Conservation (phyloP, 2,888 invertebrate species). For the Pristionchus fissidentatus region DNA sequence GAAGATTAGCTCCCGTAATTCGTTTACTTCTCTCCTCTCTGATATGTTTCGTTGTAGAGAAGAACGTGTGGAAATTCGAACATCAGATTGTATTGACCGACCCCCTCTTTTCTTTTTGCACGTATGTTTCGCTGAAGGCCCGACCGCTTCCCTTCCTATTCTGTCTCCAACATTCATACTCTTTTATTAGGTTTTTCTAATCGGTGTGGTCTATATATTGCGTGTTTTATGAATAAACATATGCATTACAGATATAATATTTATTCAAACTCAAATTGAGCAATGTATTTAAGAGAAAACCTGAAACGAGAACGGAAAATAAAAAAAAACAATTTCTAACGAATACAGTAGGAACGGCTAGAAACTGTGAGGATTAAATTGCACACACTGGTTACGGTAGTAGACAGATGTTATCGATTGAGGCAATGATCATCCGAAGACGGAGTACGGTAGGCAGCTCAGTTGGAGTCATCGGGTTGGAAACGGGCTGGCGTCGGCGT, state of each 20-base stretch:
- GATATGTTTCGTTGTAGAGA: no score
- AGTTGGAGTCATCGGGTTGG: constrained; percentile 26
- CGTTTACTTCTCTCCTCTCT: no score
- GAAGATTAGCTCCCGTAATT: no score
- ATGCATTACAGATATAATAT: constrained; percentile 10
- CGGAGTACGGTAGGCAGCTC: not conserved
- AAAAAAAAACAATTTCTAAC: constrained; percentile 11
- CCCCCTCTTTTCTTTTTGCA: no score
- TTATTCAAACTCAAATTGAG: not conserved
- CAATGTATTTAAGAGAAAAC: constrained; percentile 28
- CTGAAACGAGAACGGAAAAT: not conserved
- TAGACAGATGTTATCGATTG: not conserved
- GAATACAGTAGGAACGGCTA: not conserved
- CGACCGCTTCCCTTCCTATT: not conserved
- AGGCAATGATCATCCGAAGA: not conserved
- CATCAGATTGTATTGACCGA: no score
- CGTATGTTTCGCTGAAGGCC: no score
- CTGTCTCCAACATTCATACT: not conserved
- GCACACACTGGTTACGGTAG: no score
- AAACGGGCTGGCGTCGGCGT: not conserved
- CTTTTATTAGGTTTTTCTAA: not conserved
- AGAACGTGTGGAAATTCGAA: no score
- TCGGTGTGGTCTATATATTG: constrained; percentile 8
- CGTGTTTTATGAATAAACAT: not conserved
- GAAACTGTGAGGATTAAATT: not conserved